Conservation (phyloP, 1,140 invertebrate genomes). For the Aphelenchoides avenae region DNA sequence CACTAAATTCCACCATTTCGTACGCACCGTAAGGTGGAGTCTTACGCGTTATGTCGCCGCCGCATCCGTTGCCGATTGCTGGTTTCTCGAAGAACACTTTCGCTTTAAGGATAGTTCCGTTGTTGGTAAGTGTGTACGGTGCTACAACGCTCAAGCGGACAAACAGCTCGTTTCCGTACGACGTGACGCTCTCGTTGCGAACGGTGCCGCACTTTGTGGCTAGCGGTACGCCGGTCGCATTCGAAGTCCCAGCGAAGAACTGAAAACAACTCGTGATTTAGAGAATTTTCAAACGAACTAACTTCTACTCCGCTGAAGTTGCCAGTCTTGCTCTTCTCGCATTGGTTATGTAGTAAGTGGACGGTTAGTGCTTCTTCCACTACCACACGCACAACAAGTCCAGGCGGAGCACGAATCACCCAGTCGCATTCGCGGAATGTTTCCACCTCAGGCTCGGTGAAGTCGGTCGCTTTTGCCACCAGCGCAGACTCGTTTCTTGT, state of each 20-base stretch:
- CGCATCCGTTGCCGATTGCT: no score
- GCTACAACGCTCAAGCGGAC: slow-evolving; percentile 31
- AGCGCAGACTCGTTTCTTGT: slow-evolving; percentile 27
- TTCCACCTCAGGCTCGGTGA: slow-evolving; percentile 38
- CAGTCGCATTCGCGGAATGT: slow-evolving; percentile 42
- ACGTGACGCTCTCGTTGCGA: slow-evolving; percentile 31
- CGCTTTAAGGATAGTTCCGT: no score
- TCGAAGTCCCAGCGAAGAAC: slow-evolving; percentile 21
- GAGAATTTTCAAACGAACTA: no score
- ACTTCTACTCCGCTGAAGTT: slow-evolving; percentile 5
- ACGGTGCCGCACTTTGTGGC: slow-evolving; percentile 7
- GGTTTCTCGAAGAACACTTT: no score
- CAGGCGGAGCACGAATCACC: slow-evolving; percentile 47
- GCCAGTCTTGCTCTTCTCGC: slow-evolving; percentile 6
- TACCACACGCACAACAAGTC: slow-evolving; percentile 24
- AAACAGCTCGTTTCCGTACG: slow-evolving; percentile 45
- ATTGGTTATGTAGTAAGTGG: no score
- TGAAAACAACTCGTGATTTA: slow-evolving; percentile 14
- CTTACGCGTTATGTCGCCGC: no score
- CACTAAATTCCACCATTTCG: no score
- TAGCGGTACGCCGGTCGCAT: slow-evolving; percentile 18
- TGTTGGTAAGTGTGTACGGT: no score
- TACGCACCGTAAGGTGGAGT: no score
- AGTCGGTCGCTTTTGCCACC: slow-evolving; percentile 13
- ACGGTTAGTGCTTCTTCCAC: slow-evolving; percentile 21